These are phyloP conservation scores for Drosophila truncata DNA, from an alignment of 1,140 invertebrate genomes.

Conservation along the genomic window DNA sequence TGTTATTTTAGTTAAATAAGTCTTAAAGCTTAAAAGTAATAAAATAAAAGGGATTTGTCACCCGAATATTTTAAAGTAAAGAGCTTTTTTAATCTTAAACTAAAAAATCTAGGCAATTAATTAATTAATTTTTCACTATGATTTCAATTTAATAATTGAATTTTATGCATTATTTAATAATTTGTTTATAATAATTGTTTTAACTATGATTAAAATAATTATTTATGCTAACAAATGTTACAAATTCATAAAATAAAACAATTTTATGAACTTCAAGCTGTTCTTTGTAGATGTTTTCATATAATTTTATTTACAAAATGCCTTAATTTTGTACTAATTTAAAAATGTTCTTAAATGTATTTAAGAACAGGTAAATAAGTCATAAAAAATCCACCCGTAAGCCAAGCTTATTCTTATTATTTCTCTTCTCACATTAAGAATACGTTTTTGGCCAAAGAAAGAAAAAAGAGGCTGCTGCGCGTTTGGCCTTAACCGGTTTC, in stretches of 20 bases:
- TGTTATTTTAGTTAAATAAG: too few species aligned
- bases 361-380: background rate
- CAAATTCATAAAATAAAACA: background rate
- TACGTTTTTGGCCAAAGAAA: background rate
- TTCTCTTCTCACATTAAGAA: background rate
- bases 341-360: background rate
- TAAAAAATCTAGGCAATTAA: too few species aligned
- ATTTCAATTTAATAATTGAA: too few species aligned
- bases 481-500: constrained; percentile 26
- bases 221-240: too few species aligned
- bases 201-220: too few species aligned
- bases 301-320: background rate
- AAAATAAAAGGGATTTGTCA: too few species aligned
- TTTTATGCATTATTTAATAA: too few species aligned
- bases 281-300: background rate
- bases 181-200: too few species aligned
- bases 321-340: background rate
- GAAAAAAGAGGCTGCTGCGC: background rate
- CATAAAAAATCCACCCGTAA: background rate
- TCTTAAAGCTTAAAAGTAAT: too few species aligned
- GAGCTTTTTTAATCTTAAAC: too few species aligned
- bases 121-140: too few species aligned
- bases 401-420: background rate
- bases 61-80: too few species aligned
- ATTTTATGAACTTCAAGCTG: background rate